Percentiles rank a stretch among this genome's conserved stretches.
Conservation (phyloP, 2,888 invertebrate species). For the Archips xylosteana region DNA sequence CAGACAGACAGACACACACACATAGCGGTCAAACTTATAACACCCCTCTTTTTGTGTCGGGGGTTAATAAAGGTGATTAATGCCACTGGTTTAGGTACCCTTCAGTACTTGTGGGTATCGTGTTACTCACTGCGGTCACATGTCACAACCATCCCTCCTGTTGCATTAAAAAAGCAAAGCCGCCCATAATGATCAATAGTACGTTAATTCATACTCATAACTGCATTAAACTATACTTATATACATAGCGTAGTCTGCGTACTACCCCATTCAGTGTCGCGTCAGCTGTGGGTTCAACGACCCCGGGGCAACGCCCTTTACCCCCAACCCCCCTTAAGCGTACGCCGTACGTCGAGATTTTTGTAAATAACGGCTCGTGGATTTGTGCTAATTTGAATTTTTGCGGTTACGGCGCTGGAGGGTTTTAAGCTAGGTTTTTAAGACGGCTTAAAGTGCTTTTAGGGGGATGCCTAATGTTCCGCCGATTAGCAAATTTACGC, state of each 20-base stretch:
- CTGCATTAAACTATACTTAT: constrained; percentile 14
- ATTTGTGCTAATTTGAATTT: constrained; percentile 34
- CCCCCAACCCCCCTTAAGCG: constrained; percentile 25
- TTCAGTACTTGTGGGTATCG: too few relatives aligned
- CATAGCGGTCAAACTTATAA: too few relatives aligned
- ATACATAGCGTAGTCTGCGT: constrained; percentile 29
- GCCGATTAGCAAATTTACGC: too few relatives aligned
- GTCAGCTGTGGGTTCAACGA: constrained; percentile 42
- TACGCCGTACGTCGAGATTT: constrained; percentile 36
- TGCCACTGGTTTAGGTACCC: too few relatives aligned
- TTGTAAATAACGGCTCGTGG: constrained; percentile 36
- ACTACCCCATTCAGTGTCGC: constrained; percentile 42
- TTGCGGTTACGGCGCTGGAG: constrained; percentile 1
- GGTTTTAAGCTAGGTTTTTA: not conserved
- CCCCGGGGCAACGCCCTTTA: constrained; percentile 15
- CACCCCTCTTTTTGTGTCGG: too few relatives aligned
- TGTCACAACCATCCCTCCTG: too few relatives aligned
- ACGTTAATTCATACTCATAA: constrained; percentile 34
- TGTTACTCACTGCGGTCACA: too few relatives aligned
- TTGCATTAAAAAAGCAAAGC: too few relatives aligned
- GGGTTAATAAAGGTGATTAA: too few relatives aligned
- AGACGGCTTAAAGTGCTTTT: too few relatives aligned
- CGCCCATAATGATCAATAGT: not conserved
- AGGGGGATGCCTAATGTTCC: too few relatives aligned
- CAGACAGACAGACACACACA: too few relatives aligned